Conservation (phyloP, 2,888 invertebrate species). For the Lysandra bellargus region DNA sequence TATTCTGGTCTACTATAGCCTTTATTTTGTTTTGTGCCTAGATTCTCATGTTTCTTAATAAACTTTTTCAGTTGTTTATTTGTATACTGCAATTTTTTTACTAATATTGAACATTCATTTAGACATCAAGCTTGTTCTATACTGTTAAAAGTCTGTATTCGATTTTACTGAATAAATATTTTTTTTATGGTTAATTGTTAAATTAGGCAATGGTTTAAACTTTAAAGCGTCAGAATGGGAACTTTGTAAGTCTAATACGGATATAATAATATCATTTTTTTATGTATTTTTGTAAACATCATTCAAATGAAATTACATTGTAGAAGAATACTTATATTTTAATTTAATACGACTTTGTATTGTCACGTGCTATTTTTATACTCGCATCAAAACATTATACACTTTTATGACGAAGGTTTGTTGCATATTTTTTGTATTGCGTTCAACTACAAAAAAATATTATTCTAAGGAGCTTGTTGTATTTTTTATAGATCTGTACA, state of each 20-base stretch:
- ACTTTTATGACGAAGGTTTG: not conserved
- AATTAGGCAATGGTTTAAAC: not conserved
- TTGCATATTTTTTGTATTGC: not conserved
- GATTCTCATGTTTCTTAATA: not conserved
- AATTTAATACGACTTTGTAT: not conserved
- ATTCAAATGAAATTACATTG: not conserved
- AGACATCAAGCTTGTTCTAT: not conserved
- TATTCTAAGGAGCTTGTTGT: too few relatives aligned
- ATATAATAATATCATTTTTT: not conserved
- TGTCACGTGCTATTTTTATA: not conserved
- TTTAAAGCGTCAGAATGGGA: not conserved
- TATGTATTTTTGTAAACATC: not conserved
- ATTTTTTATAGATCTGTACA: too few relatives aligned
- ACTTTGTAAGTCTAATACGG: not conserved
- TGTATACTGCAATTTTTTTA: not conserved
- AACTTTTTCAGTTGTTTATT: not conserved
- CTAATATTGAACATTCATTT: not conserved
- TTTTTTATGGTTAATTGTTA: not conserved
- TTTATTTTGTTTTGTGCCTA: not conserved
- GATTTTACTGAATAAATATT: not conserved
- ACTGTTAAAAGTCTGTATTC: not conserved
- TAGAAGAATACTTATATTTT: not conserved
- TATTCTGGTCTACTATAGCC: not conserved
- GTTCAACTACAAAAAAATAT: not conserved
- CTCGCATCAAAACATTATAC: not conserved